Conservation (phyloP, 2,888 invertebrate species). For the Melinaea menophilus region DNA sequence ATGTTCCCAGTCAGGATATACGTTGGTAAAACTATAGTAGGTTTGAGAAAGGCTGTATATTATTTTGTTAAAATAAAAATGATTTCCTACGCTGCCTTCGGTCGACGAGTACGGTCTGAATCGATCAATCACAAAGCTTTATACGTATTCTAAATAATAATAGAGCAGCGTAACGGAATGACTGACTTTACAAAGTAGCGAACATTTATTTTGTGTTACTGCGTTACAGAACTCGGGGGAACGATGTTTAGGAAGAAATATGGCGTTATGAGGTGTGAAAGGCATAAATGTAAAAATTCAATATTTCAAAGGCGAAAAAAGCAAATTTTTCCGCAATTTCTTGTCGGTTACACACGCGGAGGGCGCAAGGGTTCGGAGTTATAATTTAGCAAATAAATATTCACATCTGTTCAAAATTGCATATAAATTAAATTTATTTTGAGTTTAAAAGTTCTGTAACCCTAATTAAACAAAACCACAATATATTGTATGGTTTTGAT, state of each 20-base stretch:
- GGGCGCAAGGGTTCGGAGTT: slow-evolving; percentile 38
- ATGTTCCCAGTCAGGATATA: too few species aligned
- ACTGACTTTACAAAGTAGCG: slow-evolving; percentile 65
- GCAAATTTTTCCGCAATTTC: slow-evolving; percentile 65
- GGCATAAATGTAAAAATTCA: slow-evolving; percentile 77
- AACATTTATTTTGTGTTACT: slow-evolving; percentile 75
- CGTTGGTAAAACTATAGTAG: too few species aligned
- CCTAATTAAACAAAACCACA: too few species aligned
- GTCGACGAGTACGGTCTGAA: background rate
- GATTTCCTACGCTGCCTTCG: too few species aligned
- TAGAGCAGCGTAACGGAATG: slow-evolving; percentile 21
- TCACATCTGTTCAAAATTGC: slow-evolving; percentile 14
- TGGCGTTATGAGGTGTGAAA: slow-evolving; percentile 78
- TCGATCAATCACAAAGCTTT: background rate
- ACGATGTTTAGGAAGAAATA: slow-evolving; percentile 66
- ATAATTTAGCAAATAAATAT: slow-evolving; percentile 24
- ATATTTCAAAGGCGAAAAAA: slow-evolving; percentile 66
- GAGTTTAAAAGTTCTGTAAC: too few species aligned
- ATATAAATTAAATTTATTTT: slow-evolving; percentile 4
- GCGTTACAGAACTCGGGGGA: slow-evolving; percentile 70
- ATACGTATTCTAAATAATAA: background rate
- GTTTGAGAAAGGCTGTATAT: too few species aligned
- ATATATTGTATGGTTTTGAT: too few species aligned
- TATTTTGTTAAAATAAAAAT: too few species aligned
- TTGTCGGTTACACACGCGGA: slow-evolving; percentile 56